phyloP scores from a whole-genome alignment of 1,140 invertebrate species.

The Drepana arcuata region DNA sequence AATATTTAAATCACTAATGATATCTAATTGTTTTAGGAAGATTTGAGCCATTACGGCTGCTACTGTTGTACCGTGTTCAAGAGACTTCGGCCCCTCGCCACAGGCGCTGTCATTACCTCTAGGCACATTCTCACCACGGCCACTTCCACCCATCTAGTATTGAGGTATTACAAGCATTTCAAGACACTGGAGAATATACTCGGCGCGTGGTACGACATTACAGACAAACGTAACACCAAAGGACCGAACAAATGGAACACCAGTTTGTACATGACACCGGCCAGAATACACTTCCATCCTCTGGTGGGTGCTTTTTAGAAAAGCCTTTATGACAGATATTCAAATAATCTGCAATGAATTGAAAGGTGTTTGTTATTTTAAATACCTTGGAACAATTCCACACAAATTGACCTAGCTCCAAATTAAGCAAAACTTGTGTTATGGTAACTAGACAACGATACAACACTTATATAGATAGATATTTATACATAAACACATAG shows the following conservation, averaged over 20 bases:
- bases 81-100: slow-evolving; percentile 14
- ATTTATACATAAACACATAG: no score
- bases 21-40: slow-evolving; percentile 28
- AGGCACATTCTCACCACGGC: slow-evolving; percentile 37
- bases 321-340: not conserved
- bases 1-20: no score
- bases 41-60: slow-evolving; percentile 14
- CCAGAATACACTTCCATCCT: slow-evolving; percentile 38
- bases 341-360: not conserved
- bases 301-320: slow-evolving; percentile 16
- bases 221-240: no score
- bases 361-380: no score
- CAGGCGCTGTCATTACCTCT: slow-evolving; percentile 27
- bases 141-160: slow-evolving; percentile 26
- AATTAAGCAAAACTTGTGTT: no score
- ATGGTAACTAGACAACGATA: no score
- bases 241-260: slow-evolving; percentile 15
- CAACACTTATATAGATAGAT: no score
- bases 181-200: slow-evolving; percentile 22
- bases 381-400: no score
- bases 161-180: slow-evolving; percentile 13
- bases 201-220: slow-evolving; percentile 39
- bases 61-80: slow-evolving; percentile 34
- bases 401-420: no score
- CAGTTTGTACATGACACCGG: slow-evolving; percentile 24